phyloP scores from a whole-genome alignment of 2,888 invertebrate genomes.

The Gnatocerus cornutus region DNA sequence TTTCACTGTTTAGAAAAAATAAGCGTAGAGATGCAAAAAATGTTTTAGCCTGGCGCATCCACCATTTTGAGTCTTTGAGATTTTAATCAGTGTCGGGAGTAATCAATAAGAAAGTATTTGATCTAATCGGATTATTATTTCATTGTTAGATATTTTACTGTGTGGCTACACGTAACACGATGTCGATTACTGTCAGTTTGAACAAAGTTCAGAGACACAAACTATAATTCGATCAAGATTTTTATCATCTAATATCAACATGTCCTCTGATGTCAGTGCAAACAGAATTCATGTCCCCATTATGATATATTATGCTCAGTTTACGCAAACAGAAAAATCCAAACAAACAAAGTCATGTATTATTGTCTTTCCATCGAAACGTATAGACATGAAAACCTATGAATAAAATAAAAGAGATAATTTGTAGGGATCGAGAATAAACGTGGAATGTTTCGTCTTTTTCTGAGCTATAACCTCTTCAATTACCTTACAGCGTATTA shows the following conservation, averaged over 20 bases:
- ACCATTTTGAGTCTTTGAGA: background rate
- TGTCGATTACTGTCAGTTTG: slow-evolving; percentile 23
- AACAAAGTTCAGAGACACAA: slow-evolving; percentile 15
- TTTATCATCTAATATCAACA: slow-evolving; percentile 46
- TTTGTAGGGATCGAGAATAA: slow-evolving; percentile 25
- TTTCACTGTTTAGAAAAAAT: no score
- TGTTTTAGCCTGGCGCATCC: no score
- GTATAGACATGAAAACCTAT: slow-evolving; percentile 11
- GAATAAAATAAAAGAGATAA: slow-evolving; percentile 26
- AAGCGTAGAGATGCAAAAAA: no score
- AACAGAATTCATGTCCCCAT: slow-evolving; percentile 38
- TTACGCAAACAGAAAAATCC: slow-evolving; percentile 30
- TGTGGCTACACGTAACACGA: background rate
- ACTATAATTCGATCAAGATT: slow-evolving; percentile 52
- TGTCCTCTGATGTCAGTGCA: slow-evolving; percentile 42
- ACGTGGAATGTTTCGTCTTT: slow-evolving; percentile 32
- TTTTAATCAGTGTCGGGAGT: no score
- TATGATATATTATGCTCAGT: slow-evolving; percentile 29
- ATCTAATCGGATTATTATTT: no score
- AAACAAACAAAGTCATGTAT: slow-evolving; percentile 29
- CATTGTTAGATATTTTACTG: no score
- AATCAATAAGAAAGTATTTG: no score
- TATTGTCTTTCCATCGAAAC: background rate
- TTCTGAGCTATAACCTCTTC: slow-evolving; percentile 20
- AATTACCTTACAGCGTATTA: slow-evolving; percentile 32